Percentiles rank a stretch among this genome's conserved stretches.
Evolutionary conservation across 1,140 invertebrate species (phyloP).

Genomic region (Ips typographus): DNA sequence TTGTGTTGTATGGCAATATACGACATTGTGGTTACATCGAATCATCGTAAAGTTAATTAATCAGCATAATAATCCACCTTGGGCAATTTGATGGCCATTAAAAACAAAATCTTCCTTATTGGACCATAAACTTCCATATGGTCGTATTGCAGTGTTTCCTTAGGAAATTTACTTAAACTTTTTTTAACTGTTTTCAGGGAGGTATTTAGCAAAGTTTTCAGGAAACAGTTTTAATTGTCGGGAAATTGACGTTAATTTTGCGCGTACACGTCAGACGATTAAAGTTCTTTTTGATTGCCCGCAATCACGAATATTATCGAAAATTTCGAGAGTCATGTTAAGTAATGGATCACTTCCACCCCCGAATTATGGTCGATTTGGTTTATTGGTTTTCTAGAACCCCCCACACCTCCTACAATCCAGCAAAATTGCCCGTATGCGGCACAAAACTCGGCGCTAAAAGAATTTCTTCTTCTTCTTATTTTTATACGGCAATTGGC

Average conservation of each 20-base stretch:
- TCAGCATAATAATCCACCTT: no score
- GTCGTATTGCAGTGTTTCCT: no score
- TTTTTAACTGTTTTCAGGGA: no score
- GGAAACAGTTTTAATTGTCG: background rate
- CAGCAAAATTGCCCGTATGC: conserved; percentile 4
- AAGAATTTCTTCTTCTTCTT: background rate
- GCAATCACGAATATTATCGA: conserved; percentile 40
- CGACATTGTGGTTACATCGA: no score
- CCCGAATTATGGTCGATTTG: conserved; percentile 28
- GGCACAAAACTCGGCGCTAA: background rate
- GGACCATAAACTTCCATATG: no score
- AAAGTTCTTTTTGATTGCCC: conserved; percentile 36
- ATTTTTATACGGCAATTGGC: background rate
- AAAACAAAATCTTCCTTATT: no score
- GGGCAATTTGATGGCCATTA: no score
- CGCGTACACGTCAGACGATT: background rate
- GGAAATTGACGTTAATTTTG: no score
- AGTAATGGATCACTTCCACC: conserved; percentile 35
- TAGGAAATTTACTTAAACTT: no score
- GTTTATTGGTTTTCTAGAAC: conserved; percentile 27
- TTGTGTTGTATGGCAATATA: no score
- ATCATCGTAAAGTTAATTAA: no score
- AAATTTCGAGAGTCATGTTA: conserved; percentile 35
- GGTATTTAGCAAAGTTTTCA: no score
- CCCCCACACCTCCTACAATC: background rate